Percentiles rank a stretch among this genome's conserved stretches.
phyloP scores from a whole-genome alignment of 2,113 vertebrate genomes.

The Megaceryle maxima region DNA sequence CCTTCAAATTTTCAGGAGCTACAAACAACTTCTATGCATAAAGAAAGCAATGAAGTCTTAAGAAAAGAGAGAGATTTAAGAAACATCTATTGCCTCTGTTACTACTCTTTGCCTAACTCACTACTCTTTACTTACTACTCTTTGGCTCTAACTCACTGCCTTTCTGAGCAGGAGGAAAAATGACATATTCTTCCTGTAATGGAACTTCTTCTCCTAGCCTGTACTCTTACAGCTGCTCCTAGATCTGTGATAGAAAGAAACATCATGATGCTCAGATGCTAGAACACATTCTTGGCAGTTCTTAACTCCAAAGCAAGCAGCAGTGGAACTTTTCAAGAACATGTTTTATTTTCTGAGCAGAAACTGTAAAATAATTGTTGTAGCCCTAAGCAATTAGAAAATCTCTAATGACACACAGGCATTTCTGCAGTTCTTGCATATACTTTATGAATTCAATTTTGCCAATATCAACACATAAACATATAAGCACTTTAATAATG shows the following conservation, averaged over 20 bases:
- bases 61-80: background rate
- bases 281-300: background rate
- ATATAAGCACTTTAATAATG: background rate
- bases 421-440: background rate
- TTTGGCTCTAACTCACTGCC: background rate
- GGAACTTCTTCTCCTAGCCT: background rate
- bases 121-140: background rate
- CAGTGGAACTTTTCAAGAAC: background rate
- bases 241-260: background rate
- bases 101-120: background rate
- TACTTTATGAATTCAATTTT: background rate
- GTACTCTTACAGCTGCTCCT: background rate
- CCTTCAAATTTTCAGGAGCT: background rate
- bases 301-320: background rate
- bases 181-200: background rate
- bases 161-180: background rate
- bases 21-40: background rate
- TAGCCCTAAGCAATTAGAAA: background rate
- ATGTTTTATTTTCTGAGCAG: background rate
- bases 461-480: background rate
- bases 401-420: background rate
- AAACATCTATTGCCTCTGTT: background rate
- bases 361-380: background rate
- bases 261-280: fast-evolving
- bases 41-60: background rate